phyloP scores from a whole-genome alignment of 2,888 invertebrate species.

The Ectemnius cavifrons region DNA sequence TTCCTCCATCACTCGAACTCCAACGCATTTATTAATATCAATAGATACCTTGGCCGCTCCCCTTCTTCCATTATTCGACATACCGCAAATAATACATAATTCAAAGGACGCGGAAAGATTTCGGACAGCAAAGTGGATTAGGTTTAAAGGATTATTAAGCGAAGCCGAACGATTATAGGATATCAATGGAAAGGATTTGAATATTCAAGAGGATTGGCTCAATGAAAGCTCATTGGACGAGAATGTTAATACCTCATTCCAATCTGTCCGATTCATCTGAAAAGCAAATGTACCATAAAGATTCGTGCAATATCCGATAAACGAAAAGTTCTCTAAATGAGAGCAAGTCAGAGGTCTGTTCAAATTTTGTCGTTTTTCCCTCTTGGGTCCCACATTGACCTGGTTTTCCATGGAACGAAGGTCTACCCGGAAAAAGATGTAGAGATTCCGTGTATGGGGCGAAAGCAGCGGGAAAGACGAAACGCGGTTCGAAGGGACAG shows the following conservation, averaged over 20 bases:
- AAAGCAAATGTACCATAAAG: constrained; percentile 31
- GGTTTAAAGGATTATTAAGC: not conserved
- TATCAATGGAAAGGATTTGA: constrained; percentile 21
- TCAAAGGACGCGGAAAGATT: constrained; percentile 1
- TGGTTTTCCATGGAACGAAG: constrained; percentile 25
- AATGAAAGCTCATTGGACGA: constrained; percentile 22
- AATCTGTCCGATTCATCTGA: constrained; percentile 36
- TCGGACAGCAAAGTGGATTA: constrained; percentile 2
- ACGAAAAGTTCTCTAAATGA: too few relatives aligned
- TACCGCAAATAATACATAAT: constrained; percentile 2
- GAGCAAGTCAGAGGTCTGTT: too few relatives aligned
- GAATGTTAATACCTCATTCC: constrained; percentile 14
- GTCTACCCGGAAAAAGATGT: constrained; percentile 1
- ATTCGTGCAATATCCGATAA: too few relatives aligned
- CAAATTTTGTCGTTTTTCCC: too few relatives aligned
- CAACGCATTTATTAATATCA: too few relatives aligned
- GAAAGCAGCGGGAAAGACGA: not conserved
- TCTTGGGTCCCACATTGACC: constrained; percentile 25
- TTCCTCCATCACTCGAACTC: too few relatives aligned
- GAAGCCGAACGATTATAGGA: constrained; percentile 20
- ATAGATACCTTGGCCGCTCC: not conserved
- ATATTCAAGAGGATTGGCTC: constrained; percentile 25
- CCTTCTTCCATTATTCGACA: not conserved
- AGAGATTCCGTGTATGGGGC: not conserved
- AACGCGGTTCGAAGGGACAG: constrained; percentile 10